A percentile compares a stretch with the other conserved stretches of the same genome.
Conservation (phyloP, 2,113 vertebrate genomes). For the Caloenas nicobarica region DNA sequence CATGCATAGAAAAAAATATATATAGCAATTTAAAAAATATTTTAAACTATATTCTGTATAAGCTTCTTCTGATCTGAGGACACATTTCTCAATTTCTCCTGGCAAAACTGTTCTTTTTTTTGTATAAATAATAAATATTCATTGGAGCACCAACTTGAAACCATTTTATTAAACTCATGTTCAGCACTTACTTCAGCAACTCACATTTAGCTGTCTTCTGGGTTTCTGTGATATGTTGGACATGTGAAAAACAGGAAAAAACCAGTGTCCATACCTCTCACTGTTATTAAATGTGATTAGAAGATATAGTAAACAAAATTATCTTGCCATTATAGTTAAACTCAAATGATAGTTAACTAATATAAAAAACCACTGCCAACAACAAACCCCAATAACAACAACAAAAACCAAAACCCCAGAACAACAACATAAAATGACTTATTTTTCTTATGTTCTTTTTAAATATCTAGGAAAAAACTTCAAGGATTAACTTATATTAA, state of each 20-base stretch:
- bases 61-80: not conserved
- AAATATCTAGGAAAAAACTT: not conserved
- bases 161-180: not conserved
- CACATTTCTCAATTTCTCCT: constrained; percentile 7
- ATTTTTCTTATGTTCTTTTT: not conserved
- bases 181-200: not conserved
- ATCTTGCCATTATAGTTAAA: not conserved
- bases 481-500: not conserved
- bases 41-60: not conserved
- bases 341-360: not conserved
- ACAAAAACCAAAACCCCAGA: rapidly evolving
- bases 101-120: not conserved
- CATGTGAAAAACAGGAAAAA: not conserved
- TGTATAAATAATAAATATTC: constrained; percentile 30
- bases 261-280: not conserved
- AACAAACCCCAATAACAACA: not conserved
- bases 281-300: not conserved
- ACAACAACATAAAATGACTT: not conserved
- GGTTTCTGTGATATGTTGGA: not conserved
- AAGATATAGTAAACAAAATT: not conserved
- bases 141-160: not conserved
- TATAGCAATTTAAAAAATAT: not conserved
- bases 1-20: not conserved
- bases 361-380: not conserved
- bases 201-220: not conserved